These are phyloP conservation scores for Hofmannophila pseudospretella DNA, from an alignment of 2,888 invertebrate genomes.

Conservation along the genomic window DNA sequence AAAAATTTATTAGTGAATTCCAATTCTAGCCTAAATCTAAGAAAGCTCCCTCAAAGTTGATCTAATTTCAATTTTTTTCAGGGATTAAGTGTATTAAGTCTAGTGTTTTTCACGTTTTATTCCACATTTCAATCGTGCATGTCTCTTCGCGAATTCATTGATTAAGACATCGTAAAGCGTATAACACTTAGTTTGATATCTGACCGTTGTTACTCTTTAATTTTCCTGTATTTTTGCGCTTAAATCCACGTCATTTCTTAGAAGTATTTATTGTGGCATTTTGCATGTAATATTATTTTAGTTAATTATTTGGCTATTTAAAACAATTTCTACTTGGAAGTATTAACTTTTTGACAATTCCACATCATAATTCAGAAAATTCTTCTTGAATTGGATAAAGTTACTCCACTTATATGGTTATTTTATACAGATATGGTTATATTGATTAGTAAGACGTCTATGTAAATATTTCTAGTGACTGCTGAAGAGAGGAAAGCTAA, in stretches of 20 bases:
- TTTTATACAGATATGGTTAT: no score
- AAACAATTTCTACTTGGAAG: no score
- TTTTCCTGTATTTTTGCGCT: constrained; percentile 55
- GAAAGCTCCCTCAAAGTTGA: background rate
- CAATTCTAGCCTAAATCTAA: background rate
- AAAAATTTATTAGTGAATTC: background rate
- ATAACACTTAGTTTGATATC: constrained; percentile 55
- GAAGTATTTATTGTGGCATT: background rate
- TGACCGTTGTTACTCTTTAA: constrained; percentile 34
- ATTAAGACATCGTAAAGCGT: constrained; percentile 71
- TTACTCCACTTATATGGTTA: no score
- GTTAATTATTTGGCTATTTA: no score
- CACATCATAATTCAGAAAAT: no score
- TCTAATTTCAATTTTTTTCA: constrained; percentile 1
- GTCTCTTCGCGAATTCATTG: constrained; percentile 50
- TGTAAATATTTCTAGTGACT: constrained; percentile 78
- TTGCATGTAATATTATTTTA: background rate
- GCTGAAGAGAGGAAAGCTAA: constrained; percentile 84
- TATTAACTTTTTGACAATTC: no score
- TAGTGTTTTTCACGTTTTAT: no score
- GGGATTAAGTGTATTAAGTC: no score
- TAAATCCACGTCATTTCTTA: constrained; percentile 4
- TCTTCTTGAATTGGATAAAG: no score
- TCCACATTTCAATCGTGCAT: constrained; percentile 37
- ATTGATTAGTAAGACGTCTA: no score